phyloP scores from a whole-genome alignment of 2,888 invertebrate genomes.

The Temnothorax ravouxi region DNA sequence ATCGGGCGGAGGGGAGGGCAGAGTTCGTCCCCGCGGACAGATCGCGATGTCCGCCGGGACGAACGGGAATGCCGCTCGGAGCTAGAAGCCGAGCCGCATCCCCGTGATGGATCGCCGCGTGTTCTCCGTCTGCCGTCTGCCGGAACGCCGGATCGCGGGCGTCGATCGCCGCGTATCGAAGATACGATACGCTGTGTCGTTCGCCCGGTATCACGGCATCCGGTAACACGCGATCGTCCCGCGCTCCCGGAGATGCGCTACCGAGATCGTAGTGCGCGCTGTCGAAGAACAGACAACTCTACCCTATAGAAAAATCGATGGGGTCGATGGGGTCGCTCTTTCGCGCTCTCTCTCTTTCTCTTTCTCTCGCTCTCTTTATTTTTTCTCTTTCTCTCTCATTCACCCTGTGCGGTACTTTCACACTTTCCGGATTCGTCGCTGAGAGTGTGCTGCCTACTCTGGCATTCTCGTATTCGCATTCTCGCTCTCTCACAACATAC shows the following conservation, averaged over 20 bases:
- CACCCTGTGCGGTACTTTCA: slow-evolving; percentile 41
- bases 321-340: slow-evolving; percentile 40
- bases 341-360: slow-evolving; percentile 25
- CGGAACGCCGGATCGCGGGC: background rate
- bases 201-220: slow-evolving; percentile 12
- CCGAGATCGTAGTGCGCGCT: slow-evolving; percentile 74
- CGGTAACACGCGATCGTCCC: slow-evolving; percentile 67
- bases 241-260: slow-evolving; percentile 64
- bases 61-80: slow-evolving; percentile 71
- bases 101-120: slow-evolving; percentile 59
- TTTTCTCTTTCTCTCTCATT: slow-evolving; percentile 34
- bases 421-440: slow-evolving; percentile 56
- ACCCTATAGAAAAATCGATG: slow-evolving; percentile 39
- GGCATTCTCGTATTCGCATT: slow-evolving; percentile 23
- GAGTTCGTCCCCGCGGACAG: slow-evolving; percentile 80
- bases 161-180: slow-evolving; percentile 31
- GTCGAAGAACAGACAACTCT: slow-evolving; percentile 65
- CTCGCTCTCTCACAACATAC: slow-evolving; percentile 63
- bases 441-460: slow-evolving; percentile 39
- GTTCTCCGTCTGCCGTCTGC: slow-evolving; percentile 51
- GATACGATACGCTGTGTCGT: background rate
- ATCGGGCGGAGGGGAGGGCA: slow-evolving; percentile 49
- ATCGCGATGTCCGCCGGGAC: slow-evolving; percentile 80
- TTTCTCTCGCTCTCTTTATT: slow-evolving; percentile 24
- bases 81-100: slow-evolving; percentile 50